phyloP scores from a whole-genome alignment of 2,113 vertebrate species.

The Cepphus grylle region DNA sequence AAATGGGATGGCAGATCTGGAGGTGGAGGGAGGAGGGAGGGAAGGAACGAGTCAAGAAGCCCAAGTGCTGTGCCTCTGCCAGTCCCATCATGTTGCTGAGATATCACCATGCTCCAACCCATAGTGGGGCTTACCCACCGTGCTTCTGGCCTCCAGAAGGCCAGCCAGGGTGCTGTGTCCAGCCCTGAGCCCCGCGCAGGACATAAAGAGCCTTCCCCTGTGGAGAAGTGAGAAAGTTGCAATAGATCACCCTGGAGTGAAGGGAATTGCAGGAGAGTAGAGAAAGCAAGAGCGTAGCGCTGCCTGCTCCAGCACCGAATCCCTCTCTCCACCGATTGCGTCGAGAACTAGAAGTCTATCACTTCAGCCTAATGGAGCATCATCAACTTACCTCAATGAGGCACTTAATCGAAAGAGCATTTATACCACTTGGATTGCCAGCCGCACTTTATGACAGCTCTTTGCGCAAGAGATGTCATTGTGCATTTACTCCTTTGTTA shows the following conservation, averaged over 20 bases:
- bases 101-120: not conserved
- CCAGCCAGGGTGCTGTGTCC: not conserved
- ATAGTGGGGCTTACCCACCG: fast-evolving
- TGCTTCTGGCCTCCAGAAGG: not conserved
- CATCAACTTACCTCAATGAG: constrained; percentile 26
- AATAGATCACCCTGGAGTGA: not conserved
- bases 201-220: not conserved
- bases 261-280: not conserved
- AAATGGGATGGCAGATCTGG: not conserved
- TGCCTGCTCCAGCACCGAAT: not conserved
- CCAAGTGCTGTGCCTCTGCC: not conserved
- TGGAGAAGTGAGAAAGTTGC: not conserved
- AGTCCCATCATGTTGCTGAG: not conserved
- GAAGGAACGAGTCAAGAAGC: not conserved
- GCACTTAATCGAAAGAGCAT: not conserved
- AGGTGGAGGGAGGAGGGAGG: not conserved
- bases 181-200: not conserved
- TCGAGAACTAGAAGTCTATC: not conserved
- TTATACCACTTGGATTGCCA: not conserved
- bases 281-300: not conserved
- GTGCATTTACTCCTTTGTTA: not conserved
- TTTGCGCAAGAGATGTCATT: not conserved
- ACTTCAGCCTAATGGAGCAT: constrained; percentile 35
- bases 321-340: not conserved
- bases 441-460: not conserved